phyloP scores from a whole-genome alignment of 2,113 vertebrate genomes.

The Eubucco bourcierii region DNA sequence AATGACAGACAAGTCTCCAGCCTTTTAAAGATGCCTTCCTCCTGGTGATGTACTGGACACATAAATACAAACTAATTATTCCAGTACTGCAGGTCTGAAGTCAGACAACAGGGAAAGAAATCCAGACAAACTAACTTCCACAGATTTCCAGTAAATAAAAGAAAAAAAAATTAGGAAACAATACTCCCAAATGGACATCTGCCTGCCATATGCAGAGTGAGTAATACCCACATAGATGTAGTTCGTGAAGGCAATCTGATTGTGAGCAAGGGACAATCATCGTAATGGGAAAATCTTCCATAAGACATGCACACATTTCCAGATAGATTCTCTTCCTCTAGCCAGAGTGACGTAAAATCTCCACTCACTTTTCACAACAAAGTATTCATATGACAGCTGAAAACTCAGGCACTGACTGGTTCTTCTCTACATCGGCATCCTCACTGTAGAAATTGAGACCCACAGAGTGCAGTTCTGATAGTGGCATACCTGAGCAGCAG shows the following conservation, averaged over 20 bases:
- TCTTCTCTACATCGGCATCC: background rate
- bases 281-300: background rate
- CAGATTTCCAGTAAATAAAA: background rate
- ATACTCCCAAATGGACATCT: background rate
- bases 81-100: background rate
- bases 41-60: background rate
- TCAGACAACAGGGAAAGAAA: background rate
- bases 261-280: background rate
- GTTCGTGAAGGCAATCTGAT: background rate
- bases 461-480: background rate
- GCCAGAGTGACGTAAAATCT: background rate
- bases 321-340: background rate
- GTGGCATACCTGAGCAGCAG: rapidly evolving
- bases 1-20: background rate
- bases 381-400: background rate
- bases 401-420: background rate
- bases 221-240: background rate
- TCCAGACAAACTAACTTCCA: background rate
- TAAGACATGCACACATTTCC: background rate
- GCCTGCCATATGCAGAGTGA: background rate
- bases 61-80: background rate
- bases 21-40: background rate
- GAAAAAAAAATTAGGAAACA: background rate
- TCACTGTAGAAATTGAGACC: background rate
- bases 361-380: background rate